These are phyloP conservation scores for Artibeus lituratus DNA, from an alignment of 2,797 vertebrate genomes.

Conservation along the genomic window DNA sequence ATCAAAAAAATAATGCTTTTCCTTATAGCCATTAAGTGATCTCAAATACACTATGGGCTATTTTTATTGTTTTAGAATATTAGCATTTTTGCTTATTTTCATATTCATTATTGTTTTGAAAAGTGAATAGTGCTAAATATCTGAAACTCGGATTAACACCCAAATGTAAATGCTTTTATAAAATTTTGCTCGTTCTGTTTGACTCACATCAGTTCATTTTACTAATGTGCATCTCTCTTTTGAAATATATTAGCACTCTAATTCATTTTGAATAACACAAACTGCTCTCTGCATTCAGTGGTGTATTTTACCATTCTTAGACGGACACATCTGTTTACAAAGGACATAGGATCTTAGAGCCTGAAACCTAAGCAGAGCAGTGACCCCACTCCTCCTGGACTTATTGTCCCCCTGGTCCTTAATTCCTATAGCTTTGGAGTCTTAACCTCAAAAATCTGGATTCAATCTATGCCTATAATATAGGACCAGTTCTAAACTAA, in stretches of 20 bases:
- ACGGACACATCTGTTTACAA: not conserved
- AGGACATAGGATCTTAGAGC: not conserved
- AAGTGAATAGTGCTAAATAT: conserved; percentile 11
- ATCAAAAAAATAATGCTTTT: not conserved
- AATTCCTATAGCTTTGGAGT: not conserved
- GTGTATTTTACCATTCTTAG: not conserved
- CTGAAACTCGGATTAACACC: not conserved
- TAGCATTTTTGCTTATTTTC: not conserved
- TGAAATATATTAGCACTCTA: conserved; percentile 5
- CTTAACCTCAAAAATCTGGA: not conserved
- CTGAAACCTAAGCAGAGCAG: not conserved
- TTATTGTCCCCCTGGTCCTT: not conserved
- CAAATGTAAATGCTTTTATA: not conserved
- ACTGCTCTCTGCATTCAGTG: not conserved
- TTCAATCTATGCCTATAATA: not conserved
- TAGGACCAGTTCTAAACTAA: not conserved
- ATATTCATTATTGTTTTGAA: conserved; percentile 32
- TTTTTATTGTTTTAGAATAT: conserved; percentile 16
- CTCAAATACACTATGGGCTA: not conserved
- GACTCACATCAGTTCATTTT: conserved; percentile 26
- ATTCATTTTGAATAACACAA: not conserved
- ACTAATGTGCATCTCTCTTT: not conserved
- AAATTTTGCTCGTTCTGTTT: conserved; percentile 11
- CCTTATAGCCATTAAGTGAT: not conserved
- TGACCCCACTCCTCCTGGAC: not conserved